These are phyloP conservation scores for Malacoraja senta DNA, from an alignment of 2,797 vertebrate species.

Conservation along the genomic window DNA sequence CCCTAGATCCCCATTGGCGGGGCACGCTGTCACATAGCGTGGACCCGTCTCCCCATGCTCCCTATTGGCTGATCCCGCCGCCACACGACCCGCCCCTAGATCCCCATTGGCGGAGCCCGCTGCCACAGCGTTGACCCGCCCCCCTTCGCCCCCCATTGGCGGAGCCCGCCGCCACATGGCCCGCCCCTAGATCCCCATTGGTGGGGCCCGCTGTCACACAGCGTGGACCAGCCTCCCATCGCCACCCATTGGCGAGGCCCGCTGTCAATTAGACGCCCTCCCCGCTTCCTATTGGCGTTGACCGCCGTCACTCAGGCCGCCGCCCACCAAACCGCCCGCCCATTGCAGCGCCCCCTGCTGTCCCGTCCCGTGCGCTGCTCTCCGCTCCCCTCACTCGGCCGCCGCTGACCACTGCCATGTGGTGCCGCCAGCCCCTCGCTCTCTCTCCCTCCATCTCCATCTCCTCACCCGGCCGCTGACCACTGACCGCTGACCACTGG, in stretches of 20 bases:
- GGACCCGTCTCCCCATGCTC: no score
- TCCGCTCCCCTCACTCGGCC: neutral
- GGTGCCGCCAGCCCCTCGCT: neutral
- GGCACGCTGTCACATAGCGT: no score
- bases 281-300: neutral
- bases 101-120: no score
- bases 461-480: neutral
- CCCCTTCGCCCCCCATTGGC: no score
- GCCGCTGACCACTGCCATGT: neutral
- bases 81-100: no score
- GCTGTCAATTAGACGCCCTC: neutral
- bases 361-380: neutral
- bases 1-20: no score
- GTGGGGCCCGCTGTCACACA: neutral
- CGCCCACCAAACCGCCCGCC: neutral
- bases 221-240: no score
- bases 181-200: neutral
- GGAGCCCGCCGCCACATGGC: no score
- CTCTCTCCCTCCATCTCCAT: neutral
- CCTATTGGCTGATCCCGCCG: no score
- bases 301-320: neutral
- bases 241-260: neutral
- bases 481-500: neutral
- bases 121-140: no score
- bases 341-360: no score